Conservation (phyloP, 2,797 vertebrate species). For the Coilia nasus region DNA sequence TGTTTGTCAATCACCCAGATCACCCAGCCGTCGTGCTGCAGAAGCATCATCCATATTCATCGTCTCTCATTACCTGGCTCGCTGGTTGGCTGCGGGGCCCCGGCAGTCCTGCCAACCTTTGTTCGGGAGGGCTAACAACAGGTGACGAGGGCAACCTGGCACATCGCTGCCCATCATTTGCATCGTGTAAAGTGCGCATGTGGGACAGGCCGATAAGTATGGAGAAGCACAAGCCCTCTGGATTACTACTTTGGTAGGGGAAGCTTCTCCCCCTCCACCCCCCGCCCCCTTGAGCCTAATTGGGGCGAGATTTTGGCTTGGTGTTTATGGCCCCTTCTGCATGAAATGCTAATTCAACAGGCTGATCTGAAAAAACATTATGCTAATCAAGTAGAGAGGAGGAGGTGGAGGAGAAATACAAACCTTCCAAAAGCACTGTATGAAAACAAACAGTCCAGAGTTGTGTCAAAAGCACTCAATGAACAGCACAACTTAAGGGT, state of each 20-base stretch:
- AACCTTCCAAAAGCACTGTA: background rate
- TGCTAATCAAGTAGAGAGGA: conserved; percentile 56
- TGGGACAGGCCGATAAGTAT: conserved; percentile 73
- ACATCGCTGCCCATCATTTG: conserved; percentile 68
- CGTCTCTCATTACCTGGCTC: conserved; percentile 67
- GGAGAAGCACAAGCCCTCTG: conserved; percentile 57
- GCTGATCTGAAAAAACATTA: conserved; percentile 68
- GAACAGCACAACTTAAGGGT: background rate
- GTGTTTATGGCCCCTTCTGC: conserved; percentile 53
- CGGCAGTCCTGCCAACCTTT: conserved; percentile 66
- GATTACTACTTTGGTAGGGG: conserved; percentile 69
- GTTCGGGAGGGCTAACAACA: conserved; percentile 70
- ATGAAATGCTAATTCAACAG: conserved; percentile 74
- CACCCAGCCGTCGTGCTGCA: conserved; percentile 51
- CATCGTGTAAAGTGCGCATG: conserved; percentile 73
- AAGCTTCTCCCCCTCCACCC: conserved; percentile 42
- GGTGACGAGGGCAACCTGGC: conserved; percentile 70
- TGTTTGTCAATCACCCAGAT: conserved; percentile 79
- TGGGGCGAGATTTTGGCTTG: conserved; percentile 69
- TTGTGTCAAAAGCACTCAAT: background rate
- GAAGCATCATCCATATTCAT: conserved; percentile 76
- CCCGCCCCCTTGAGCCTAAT: conserved; percentile 69
- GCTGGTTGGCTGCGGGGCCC: conserved; percentile 68
- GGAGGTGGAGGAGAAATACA: conserved; percentile 38
- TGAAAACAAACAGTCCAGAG: background rate